A percentile compares a stretch with the other conserved stretches of the same genome.
These are phyloP conservation scores for Cyanocitta stelleri DNA, from an alignment of 2,113 vertebrate genomes.

Conservation along the genomic window DNA sequence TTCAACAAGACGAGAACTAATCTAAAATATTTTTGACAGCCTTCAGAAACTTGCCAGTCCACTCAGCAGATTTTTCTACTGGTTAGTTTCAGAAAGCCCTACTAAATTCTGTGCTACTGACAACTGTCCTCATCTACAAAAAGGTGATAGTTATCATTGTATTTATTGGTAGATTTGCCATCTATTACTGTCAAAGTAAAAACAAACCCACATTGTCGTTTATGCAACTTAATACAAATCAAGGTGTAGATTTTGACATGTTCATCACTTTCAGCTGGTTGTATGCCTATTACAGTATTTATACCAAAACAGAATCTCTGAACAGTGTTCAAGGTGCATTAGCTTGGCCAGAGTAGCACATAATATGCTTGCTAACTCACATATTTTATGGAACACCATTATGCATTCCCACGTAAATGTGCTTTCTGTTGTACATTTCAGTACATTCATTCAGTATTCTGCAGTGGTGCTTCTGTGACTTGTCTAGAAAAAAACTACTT, in stretches of 20 bases:
- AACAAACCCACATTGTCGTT: neutral
- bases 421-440: neutral
- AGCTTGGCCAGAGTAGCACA: neutral
- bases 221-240: neutral
- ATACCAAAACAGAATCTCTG: neutral
- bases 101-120: neutral
- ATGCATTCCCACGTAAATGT: neutral
- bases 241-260: neutral
- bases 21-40: neutral
- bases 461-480: neutral
- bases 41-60: neutral
- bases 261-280: neutral
- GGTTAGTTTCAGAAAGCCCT: neutral
- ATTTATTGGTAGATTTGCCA: neutral
- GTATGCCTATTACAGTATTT: neutral
- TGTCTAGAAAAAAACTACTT: neutral
- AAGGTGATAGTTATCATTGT: neutral
- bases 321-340: neutral
- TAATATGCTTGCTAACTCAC: neutral
- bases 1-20: neutral
- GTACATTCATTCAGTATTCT: neutral
- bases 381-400: neutral
- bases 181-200: neutral
- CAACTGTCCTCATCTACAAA: neutral
- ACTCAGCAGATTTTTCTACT: neutral